phyloP scores from a whole-genome alignment of 2,797 vertebrate species.

The Anguilla marmorata region DNA sequence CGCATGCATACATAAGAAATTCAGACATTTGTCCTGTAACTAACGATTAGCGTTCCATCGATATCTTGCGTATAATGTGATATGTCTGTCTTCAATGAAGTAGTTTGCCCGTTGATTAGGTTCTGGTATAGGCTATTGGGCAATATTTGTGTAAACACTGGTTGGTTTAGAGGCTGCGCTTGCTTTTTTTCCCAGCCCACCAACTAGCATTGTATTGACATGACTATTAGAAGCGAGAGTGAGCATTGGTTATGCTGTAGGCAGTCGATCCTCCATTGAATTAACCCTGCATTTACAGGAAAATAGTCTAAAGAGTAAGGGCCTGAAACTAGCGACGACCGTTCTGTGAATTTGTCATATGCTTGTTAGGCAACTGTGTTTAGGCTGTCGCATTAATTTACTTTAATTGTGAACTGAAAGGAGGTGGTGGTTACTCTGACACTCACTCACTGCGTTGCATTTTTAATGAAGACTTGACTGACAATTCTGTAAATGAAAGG shows the following conservation, averaged over 20 bases:
- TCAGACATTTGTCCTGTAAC: not conserved
- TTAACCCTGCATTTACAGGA: not conserved
- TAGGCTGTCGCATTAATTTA: not conserved
- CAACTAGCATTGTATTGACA: not conserved
- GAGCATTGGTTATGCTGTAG: not conserved
- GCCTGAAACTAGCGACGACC: not conserved
- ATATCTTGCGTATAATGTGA: not conserved
- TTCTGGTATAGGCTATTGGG: not conserved
- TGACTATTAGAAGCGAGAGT: not conserved
- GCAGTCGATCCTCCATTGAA: not conserved
- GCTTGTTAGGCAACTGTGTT: not conserved
- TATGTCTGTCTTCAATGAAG: not conserved
- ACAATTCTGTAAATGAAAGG: not conserved
- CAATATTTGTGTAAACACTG: not conserved
- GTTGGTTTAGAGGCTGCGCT: not conserved
- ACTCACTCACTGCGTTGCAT: not conserved
- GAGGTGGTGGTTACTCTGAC: not conserved
- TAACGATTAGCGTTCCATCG: not conserved
- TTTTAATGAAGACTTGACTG: not conserved
- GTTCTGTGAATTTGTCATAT: not conserved
- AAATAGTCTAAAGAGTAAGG: not conserved
- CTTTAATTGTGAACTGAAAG: not conserved
- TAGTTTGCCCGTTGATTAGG: not conserved
- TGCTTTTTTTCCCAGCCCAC: not conserved
- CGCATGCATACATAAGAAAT: not conserved